Evolutionary conservation across 2,113 vertebrate genomes (phyloP).

Genomic region (Irena cyanogastra): DNA sequence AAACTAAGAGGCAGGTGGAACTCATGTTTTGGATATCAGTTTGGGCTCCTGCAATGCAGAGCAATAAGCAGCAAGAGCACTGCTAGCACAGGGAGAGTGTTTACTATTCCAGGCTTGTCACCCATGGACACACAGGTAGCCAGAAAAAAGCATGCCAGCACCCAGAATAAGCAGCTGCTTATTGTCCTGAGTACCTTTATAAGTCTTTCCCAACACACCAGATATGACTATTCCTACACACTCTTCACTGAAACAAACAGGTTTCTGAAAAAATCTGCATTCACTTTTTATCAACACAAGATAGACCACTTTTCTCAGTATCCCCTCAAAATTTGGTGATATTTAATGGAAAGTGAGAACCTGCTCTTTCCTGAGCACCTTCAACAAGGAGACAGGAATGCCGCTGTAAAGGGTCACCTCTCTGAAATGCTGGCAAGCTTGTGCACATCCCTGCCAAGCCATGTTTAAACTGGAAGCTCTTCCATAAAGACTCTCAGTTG

Average conservation of each 20-base stretch:
- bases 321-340: neutral
- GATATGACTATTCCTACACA: neutral
- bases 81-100: neutral
- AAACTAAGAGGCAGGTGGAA: neutral
- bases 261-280: neutral
- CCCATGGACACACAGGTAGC: neutral
- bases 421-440: neutral
- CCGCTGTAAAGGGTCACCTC: neutral
- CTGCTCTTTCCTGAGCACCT: neutral
- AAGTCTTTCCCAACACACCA: neutral
- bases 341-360: neutral
- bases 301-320: neutral
- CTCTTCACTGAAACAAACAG: neutral
- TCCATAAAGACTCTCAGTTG: neutral
- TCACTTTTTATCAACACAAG: neutral
- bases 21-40: neutral
- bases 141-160: neutral
- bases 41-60: neutral
- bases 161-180: neutral
- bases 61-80: neutral
- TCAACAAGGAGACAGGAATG: fast-evolving
- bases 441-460: neutral
- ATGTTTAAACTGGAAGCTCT: neutral
- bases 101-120: neutral
- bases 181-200: neutral